Evolutionary conservation across 2,113 vertebrate species (phyloP), one percentile per base, ranked within the genome.

Genomic region (Xerus inauris): DNA sequence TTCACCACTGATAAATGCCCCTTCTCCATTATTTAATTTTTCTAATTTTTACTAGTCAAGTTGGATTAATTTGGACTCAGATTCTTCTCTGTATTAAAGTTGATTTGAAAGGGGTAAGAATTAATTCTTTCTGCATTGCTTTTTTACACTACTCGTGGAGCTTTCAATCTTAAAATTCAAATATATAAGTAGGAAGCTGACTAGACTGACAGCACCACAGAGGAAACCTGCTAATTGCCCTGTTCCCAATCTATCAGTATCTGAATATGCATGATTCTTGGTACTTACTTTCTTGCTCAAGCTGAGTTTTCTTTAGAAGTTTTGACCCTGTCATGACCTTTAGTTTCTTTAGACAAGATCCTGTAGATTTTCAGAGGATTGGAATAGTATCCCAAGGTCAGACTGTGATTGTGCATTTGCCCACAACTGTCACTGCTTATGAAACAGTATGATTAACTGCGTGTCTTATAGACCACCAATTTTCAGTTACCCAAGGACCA

Each of bases 321-420:
- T 96, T 35, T 91, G 71, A 88, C 77, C 32, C 42, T 62, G 17
- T 47, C 6, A 59, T 80, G 76, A 96, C 72, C 76, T 93, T 59
- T 75, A 40, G 47, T 80, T 93, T 93, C 47, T 77, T 94, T 73
- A 92, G 71, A 73, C 10, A 81, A 49, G 71, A 81, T 89, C 45
- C 81, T 96, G 45, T 35, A 82, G 38, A 51, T 94, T 91, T 82
- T 95, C 91, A 92, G 90, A 95, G 77, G n/a, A 91, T 54, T 80
- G 73, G n/a, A 59, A 94, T 71, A 20, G 20, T 54, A 69, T 91
- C 22, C 49, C 38, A 69, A 91, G 67, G 71, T 84, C 30, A 93
- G 82, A 45, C 2, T 82, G 42, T 81, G 28, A 65, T 59, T 89
- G 67, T 85, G n/a, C 79, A 84, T 91, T 89, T 97, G 67, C 84